Evolutionary conservation across 1,140 invertebrate genomes (phyloP), one percentile per base, ranked within the genome.

Genomic region (Lordiphosa stackelbergi): DNA sequence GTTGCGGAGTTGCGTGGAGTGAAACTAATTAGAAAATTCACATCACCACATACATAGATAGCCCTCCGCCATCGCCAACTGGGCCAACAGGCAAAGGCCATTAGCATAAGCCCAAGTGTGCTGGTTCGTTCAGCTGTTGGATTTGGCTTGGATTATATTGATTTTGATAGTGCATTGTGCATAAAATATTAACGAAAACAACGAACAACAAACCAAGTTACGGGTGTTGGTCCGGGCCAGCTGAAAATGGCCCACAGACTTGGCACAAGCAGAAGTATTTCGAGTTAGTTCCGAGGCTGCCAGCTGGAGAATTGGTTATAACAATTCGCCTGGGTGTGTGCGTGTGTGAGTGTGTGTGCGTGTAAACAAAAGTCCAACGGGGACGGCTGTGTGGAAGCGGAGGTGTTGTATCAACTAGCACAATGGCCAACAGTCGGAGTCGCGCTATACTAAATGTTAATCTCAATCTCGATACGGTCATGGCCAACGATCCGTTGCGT

Each of bases 401-500:
- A 69, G 37, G 34, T 34, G 28, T 31, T n/a, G 16, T 22, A 41
- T 16, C 47, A 54, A 24, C 22, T 51, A n/a, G 53, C 53, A 37
- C 49, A 73, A 34, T 61, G 54, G 57, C 31, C 22, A 66, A 34
- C 37, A 88, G 75, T 75, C 86, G 86, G 24, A 87, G 78, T 85
- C 78, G 86, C 31, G 79, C 86, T 48, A 84, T 87, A 70, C 64
- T 87, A 60, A 88, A 86, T 57, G 85, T 86, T 43, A 88, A 87
- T 78, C 85, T 88, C 59, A 88, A 87, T 78, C 85, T 88, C 59
- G 86, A 88, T 72, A 60, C 78, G 78, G 84, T 85, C 66, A 89
- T 90, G 61, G 88, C 90, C 53, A 88, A 89, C 69, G 95, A 96
- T 89, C 94, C 95, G 59, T 88, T 96, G 37, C 90, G 95, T 58